These are phyloP conservation scores for Neodiprion lecontei DNA, from an alignment of 1,140 invertebrate species.

Conservation along the genomic window DNA sequence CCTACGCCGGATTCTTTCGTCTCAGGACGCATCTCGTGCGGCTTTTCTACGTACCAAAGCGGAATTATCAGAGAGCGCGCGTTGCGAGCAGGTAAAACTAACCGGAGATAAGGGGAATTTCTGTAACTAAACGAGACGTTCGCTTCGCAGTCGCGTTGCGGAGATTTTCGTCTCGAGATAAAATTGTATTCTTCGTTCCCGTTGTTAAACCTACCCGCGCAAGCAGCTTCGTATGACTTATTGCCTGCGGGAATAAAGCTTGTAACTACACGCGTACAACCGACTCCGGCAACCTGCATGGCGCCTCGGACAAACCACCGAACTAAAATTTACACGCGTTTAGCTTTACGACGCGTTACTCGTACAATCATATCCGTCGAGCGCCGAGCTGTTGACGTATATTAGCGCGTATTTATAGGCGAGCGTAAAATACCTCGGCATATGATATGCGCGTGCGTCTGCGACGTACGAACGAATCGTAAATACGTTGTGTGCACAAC, in stretches of 20 bases:
- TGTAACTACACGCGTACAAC: conserved; percentile 1
- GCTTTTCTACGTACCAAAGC: too few relatives aligned
- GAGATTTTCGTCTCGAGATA: neutral
- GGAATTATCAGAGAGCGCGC: too few relatives aligned
- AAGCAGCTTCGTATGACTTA: conserved; percentile 5
- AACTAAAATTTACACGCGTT: neutral
- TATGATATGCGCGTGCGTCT: conserved; percentile 1
- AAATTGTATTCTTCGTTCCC: neutral
- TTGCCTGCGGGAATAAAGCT: neutral
- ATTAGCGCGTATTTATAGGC: conserved; percentile 21
- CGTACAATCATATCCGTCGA: too few relatives aligned
- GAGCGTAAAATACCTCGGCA: conserved; percentile 22
- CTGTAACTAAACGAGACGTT: too few relatives aligned
- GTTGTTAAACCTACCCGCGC: neutral
- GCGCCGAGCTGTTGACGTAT: neutral
- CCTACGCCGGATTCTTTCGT: too few relatives aligned
- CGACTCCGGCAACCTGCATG: neutral
- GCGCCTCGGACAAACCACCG: neutral
- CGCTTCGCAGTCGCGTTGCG: too few relatives aligned
- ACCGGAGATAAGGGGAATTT: too few relatives aligned
- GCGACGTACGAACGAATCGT: conserved; percentile 17
- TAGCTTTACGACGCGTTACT: conserved; percentile 14
- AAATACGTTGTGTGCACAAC: conserved; percentile 18
- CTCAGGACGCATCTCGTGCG: too few relatives aligned
- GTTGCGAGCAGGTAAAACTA: too few relatives aligned